Evolutionary conservation across 2,888 invertebrate genomes (phyloP), one percentile per base, ranked within the genome.

Genomic region (Scotopteryx bipunctaria): DNA sequence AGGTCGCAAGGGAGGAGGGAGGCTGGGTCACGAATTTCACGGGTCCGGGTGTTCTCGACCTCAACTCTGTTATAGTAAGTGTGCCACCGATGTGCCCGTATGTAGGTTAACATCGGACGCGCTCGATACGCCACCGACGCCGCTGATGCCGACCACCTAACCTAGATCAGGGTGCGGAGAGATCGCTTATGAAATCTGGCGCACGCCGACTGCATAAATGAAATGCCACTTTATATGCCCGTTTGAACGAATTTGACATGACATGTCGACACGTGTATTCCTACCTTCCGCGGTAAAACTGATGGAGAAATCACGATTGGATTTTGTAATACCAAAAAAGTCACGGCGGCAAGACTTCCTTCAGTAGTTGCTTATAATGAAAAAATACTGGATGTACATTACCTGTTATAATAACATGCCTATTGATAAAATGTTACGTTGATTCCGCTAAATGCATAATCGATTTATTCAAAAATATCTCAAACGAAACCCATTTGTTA

Each of bases 101-200:
- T 85, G 86, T 86, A 84, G 86, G 85, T 86, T 86, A 85, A 86
- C 87, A 83, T 86, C 86, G 83, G 86, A 81, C 86, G 87, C 88
- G 89, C 88, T 90, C 89, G 83, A 89, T 90, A 90, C 86, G 82
- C 83, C 73, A 73, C 79, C 76, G 81, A 77, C 72, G 78, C 78
- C 73, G 79, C 76, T 81, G 84, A 78, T 81, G 86, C 78, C 88
- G 89, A 81, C 87, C 87, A 88, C 86, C 84, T 90, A 90, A 90
- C 90, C 89, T 86, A 89, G 88, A 88, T 89, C 89, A 89, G 88
- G 88, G 88, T 85, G 82, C 80, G 79, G 87, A 86, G 89, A 90
- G 87, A 88, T 87, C 84, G 87, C 86, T 88, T 88, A 88, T 89
- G 87, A 89, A 89, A 89, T 90, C 86, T 88, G 86, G 88, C 86